Evolutionary conservation across 2,888 invertebrate genomes (phyloP).

Genomic region (Tinea semifulvella): DNA sequence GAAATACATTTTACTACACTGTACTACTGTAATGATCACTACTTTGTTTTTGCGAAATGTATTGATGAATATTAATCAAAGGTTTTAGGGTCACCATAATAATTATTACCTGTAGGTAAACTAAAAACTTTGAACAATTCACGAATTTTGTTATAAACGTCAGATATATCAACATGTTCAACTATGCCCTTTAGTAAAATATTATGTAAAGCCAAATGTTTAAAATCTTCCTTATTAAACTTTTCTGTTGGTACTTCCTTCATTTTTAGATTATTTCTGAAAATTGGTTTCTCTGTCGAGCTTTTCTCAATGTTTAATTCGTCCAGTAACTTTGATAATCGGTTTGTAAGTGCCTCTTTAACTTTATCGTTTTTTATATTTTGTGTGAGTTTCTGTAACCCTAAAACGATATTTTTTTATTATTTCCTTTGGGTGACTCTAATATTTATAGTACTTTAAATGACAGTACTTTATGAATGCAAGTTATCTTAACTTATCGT

Average conservation of each 20-base stretch:
- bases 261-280: neutral
- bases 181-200: constrained; percentile 39
- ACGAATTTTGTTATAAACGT: constrained; percentile 31
- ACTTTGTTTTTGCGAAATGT: too few relatives aligned
- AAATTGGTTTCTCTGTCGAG: neutral
- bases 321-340: constrained; percentile 35
- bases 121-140: constrained; percentile 23
- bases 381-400: neutral
- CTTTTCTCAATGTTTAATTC: constrained; percentile 36
- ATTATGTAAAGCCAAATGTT: constrained; percentile 44
- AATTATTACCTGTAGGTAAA: neutral
- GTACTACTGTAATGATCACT: too few relatives aligned
- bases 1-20: too few relatives aligned
- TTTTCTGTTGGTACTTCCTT: neutral
- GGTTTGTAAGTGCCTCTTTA: constrained; percentile 35
- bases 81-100: too few relatives aligned
- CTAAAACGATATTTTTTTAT: constrained; percentile 4
- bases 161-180: constrained; percentile 37
- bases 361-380: constrained; percentile 23
- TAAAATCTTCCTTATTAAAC: constrained; percentile 25
- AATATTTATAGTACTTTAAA: too few relatives aligned
- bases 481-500: too few relatives aligned
- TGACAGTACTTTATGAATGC: too few relatives aligned
- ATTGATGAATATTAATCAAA: too few relatives aligned
- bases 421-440: too few relatives aligned